phyloP scores from a whole-genome alignment of 2,113 vertebrate genomes.

The Tragelaphus imberbis region DNA sequence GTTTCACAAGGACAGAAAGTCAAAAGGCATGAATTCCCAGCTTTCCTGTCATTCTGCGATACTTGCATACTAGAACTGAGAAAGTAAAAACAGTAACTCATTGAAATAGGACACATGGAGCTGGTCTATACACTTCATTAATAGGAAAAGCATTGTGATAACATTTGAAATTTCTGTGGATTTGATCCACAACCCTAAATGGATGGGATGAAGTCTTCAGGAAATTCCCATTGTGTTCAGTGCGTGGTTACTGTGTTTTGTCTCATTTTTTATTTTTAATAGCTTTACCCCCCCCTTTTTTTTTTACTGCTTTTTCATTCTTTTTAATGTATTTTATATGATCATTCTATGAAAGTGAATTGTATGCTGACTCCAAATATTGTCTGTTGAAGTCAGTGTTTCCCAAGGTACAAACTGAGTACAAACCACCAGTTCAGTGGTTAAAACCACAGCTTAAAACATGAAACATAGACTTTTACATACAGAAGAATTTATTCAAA shows the following conservation, averaged over 20 bases:
- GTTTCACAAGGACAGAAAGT: not conserved
- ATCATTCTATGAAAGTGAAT: not conserved
- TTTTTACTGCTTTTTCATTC: not conserved
- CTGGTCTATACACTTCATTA: not conserved
- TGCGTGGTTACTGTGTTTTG: not conserved
- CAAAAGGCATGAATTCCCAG: not conserved
- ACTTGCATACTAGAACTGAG: not conserved
- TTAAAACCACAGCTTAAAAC: not conserved
- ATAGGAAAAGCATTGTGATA: not conserved
- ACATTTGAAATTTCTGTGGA: not conserved
- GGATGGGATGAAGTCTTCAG: not conserved
- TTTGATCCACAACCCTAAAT: not conserved
- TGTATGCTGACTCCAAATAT: not conserved
- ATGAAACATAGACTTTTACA: not conserved
- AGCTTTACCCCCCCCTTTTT: not conserved
- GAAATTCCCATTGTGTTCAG: not conserved
- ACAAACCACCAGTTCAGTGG: not conserved
- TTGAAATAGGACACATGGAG: not conserved
- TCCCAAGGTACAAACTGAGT: not conserved
- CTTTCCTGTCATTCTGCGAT: not conserved
- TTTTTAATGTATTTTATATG: not conserved
- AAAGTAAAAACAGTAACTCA: not conserved
- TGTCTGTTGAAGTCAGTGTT: not conserved
- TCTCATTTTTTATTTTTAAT: not conserved
- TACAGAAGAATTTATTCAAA: not conserved